Conservation (phyloP, 2,113 vertebrate genomes). For the Trogon melanurus region DNA sequence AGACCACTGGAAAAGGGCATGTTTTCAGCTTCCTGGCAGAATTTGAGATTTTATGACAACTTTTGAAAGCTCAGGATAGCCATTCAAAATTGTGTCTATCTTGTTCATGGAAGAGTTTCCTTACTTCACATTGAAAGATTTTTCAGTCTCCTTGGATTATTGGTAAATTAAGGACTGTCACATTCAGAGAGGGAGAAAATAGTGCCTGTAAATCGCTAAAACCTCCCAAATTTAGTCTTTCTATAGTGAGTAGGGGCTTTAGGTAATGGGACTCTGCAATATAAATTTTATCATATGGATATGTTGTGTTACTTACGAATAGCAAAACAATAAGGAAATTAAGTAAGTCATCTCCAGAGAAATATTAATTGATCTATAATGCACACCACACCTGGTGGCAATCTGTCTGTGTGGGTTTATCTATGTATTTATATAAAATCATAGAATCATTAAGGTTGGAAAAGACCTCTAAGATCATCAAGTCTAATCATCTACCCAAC, state of each 20-base stretch:
- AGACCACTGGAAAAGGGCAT: neutral
- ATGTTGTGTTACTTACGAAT: neutral
- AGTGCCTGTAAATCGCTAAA: neutral
- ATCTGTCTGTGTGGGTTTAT: neutral
- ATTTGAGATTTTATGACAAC: neutral
- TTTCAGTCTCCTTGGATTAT: neutral
- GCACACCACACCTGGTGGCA: neutral
- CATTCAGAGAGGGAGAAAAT: neutral
- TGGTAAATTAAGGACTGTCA: neutral
- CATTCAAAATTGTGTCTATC: neutral
- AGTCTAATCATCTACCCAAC: too few species aligned
- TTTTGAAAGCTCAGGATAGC: neutral
- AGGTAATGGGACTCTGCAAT: neutral
- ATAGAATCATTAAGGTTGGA: too few species aligned
- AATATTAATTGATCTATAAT: neutral
- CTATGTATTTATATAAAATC: too few species aligned
- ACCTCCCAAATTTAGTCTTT: neutral
- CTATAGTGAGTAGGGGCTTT: neutral
- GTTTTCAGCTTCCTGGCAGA: neutral
- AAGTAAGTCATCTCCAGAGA: neutral
- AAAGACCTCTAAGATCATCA: too few species aligned
- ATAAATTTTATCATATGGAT: neutral
- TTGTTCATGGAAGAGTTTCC: neutral
- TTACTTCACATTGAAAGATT: neutral
- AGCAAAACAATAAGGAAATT: neutral